Percentiles rank a stretch among this genome's conserved stretches.
Evolutionary conservation across 2,797 vertebrate species (phyloP).

Genomic region (Manis javanica): DNA sequence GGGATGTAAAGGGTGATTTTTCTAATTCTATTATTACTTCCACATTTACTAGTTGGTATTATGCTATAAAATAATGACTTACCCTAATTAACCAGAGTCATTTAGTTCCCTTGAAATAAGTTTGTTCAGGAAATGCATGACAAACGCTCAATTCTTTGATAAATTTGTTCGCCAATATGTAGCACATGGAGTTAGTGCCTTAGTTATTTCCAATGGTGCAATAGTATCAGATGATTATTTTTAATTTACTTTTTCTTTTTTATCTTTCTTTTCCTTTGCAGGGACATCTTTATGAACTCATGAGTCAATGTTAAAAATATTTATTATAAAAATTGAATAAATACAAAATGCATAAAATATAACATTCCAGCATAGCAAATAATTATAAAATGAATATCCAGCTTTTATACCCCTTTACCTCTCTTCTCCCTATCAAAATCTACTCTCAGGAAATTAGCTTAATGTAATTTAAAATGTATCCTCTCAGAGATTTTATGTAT

Average conservation of each 20-base stretch:
- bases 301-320: background rate
- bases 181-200: background rate
- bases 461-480: background rate
- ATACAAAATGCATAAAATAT: background rate
- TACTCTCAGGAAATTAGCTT: background rate
- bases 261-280: background rate
- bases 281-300: background rate
- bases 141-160: background rate
- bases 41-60: background rate
- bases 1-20: background rate
- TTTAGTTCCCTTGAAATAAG: background rate
- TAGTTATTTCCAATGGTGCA: background rate
- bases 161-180: background rate
- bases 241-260: background rate
- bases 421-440: background rate
- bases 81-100: background rate
- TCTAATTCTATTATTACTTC: background rate
- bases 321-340: background rate
- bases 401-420: background rate
- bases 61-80: background rate
- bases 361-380: background rate
- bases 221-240: background rate
- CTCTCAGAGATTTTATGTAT: constrained; percentile 15
- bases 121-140: background rate
- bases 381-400: background rate